These are phyloP conservation scores for Syngnathus scovelli DNA, from an alignment of 2,113 vertebrate genomes.

Conservation along the genomic window DNA sequence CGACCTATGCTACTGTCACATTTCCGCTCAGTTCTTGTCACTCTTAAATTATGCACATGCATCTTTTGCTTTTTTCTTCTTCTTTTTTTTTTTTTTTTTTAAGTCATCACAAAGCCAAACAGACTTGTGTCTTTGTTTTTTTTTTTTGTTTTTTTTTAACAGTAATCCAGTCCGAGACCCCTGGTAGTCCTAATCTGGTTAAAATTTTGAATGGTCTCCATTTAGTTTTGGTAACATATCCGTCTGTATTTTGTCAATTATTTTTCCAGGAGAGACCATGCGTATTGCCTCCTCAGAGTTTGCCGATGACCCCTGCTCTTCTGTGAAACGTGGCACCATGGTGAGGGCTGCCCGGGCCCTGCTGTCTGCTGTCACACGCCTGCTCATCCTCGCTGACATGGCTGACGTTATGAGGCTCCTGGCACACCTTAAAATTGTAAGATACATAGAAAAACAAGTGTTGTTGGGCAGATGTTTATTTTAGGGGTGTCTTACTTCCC, in stretches of 20 bases:
- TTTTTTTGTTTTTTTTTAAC: neutral
- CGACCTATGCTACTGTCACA: constrained; percentile 17
- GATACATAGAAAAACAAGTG: constrained; percentile 35
- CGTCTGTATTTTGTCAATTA: neutral
- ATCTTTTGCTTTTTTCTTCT: no score
- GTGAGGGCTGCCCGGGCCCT: constrained; percentile 91
- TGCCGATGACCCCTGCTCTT: constrained; percentile 93
- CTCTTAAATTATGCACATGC: constrained; percentile 46
- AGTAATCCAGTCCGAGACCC: neutral
- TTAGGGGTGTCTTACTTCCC: no score
- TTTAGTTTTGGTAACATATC: neutral
- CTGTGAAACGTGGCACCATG: constrained; percentile 96
- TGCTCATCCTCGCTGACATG: constrained; percentile 98
- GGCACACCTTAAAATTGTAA: constrained; percentile 91
- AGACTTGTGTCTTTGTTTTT: neutral
- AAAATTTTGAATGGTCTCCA: neutral
- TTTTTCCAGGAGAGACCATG: constrained; percentile 86
- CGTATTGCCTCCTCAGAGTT: constrained; percentile 92
- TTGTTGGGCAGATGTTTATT: neutral
- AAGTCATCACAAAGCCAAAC: no score
- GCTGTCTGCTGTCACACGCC: constrained; percentile 90
- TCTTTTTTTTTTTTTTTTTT: no score
- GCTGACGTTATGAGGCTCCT: constrained; percentile 98
- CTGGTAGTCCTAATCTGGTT: neutral
- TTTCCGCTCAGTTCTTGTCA: constrained; percentile 13